A percentile compares a stretch with the other conserved stretches of the same genome.
These are phyloP conservation scores for Geotrypetes seraphini DNA, from an alignment of 2,797 vertebrate species.

Conservation along the genomic window DNA sequence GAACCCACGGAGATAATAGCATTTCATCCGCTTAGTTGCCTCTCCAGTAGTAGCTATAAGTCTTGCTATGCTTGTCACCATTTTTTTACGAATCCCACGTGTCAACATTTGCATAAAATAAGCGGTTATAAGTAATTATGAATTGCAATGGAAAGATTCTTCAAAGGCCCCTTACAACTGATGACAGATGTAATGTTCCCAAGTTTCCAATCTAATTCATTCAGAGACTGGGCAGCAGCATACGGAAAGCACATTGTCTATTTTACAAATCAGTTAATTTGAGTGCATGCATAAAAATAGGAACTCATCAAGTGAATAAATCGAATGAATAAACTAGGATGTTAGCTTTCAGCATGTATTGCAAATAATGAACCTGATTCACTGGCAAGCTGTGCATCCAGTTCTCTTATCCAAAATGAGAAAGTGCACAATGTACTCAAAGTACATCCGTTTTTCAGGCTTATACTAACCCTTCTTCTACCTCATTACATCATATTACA, in stretches of 20 bases:
- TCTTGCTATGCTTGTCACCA: conserved; percentile 6
- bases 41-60: conserved; percentile 10
- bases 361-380: too few relatives aligned
- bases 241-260: conserved; percentile 5
- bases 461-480: too few relatives aligned
- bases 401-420: too few relatives aligned
- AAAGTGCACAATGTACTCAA: too few relatives aligned
- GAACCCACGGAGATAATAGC: conserved; percentile 1
- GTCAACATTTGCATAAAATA: conserved; percentile 31
- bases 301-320: too few relatives aligned
- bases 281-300: background rate
- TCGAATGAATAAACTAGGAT: too few relatives aligned
- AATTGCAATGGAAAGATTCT: conserved; percentile 30
- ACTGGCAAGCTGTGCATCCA: too few relatives aligned
- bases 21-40: background rate
- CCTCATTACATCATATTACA: too few relatives aligned
- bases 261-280: conserved; percentile 19
- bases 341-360: too few relatives aligned
- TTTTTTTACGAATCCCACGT: conserved; percentile 14
- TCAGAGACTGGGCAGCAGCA: conserved; percentile 4
- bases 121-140: conserved; percentile 34
- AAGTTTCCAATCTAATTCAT: conserved; percentile 29
- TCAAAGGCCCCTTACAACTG: conserved; percentile 18
- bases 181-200: conserved; percentile 24
- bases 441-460: too few relatives aligned